Base-by-base conservation (phyloP, 2,888 invertebrate genomes). In the Drosophila affinis region DNA sequence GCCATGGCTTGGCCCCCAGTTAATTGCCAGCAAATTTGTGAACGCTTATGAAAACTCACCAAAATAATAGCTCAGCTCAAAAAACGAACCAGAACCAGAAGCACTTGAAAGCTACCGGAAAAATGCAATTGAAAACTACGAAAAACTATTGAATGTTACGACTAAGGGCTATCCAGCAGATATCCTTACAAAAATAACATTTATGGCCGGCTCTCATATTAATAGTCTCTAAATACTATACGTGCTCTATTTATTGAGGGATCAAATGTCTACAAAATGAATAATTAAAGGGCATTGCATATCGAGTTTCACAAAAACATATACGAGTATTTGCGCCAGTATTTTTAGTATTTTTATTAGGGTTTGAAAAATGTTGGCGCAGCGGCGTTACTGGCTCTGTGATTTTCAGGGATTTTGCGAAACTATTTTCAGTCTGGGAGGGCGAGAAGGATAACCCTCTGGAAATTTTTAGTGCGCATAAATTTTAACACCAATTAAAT, bases 301-400 rank as follows among this genome's bases (percentile, higher is more conserved):
- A 29, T 29, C 9, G 29, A 29, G 9, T 29, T 2, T 29, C 29
- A 29, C 9, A 9, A 14, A 39, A 39, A n/a, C 18, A 18, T 10
- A 9, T 3, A 21, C 21, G 3, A 21, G 21, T 21, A 54, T 62
- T 32, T 44, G 32, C 14, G 10, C 3, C n/a, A n/a, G n/a, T n/a
- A n/a, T n/a, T 24, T 48, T 21, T 44, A 14, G 12, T 10, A 45
- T 27, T 45, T 29, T 12, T 54, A 45, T 21, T 21, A 7, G 17
- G 56, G 52, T 69, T 69, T 70, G 70, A 72, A 72, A 72, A 72
- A 72, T 72, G 70, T 72, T 72, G 70, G 71, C 70, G 71, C 63
- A 72, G 58, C 58, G 70, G 46, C 39, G n/a, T n/a, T 21, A 3
- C 3, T 21, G 21, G 21, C 21, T 21, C 70, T 62, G 48, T 56